Percentiles rank a stretch among this genome's conserved stretches.
phyloP scores from a whole-genome alignment of 2,888 invertebrate genomes.

The Acrobeloides nanus region DNA sequence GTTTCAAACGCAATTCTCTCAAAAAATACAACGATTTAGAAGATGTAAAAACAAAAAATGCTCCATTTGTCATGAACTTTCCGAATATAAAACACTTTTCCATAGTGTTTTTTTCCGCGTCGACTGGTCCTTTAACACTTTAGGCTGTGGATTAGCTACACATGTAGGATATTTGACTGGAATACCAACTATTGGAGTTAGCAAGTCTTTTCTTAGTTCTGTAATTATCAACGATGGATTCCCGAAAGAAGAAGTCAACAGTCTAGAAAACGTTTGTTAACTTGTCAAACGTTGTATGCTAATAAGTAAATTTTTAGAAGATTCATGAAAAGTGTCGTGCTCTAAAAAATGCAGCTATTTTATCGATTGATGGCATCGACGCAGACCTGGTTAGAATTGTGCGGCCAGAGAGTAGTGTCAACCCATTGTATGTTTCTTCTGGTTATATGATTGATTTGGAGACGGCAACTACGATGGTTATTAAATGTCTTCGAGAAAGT shows the following conservation, averaged over 20 bases:
- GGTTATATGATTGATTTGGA: conserved; percentile 53
- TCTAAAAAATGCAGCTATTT: no score
- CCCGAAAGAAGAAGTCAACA: conserved; percentile 2
- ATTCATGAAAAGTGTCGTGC: no score
- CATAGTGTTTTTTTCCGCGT: conserved; percentile 9
- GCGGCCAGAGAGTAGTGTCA: conserved; percentile 14
- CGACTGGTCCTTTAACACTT: no score
- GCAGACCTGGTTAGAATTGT: no score
- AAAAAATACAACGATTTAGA: no score
- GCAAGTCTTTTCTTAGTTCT: conserved; percentile 56
- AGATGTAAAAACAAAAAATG: no score
- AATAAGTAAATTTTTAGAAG: neutral
- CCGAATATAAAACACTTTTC: neutral
- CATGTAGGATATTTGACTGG: conserved; percentile 56
- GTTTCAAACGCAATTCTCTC: no score
- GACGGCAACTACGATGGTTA: conserved; percentile 44
- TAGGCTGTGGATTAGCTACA: conserved; percentile 58
- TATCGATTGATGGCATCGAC: no score
- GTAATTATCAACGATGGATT: conserved; percentile 12
- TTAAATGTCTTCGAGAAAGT: conserved; percentile 34
- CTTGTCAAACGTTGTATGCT: neutral
- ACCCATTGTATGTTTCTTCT: conserved; percentile 54
- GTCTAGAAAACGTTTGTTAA: conserved; percentile 9
- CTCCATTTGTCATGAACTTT: no score
- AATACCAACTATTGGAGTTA: conserved; percentile 57